phyloP scores from a whole-genome alignment of 1,140 invertebrate genomes.

The Drosophila subpulchrella region DNA sequence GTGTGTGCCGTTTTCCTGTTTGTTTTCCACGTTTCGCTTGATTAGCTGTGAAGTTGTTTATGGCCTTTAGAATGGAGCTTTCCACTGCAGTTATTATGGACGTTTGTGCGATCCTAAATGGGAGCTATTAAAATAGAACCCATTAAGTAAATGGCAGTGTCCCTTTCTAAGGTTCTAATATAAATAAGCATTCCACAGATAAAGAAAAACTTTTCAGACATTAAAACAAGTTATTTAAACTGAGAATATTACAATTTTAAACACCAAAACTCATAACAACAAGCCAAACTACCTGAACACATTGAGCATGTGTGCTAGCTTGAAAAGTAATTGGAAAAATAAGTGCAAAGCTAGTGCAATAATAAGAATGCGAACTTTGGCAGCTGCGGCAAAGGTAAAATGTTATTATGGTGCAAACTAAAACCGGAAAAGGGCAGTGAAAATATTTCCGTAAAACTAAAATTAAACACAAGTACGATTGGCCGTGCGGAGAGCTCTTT shows the following conservation, averaged over 20 bases:
- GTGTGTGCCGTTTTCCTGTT: background rate
- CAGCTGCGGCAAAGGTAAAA: slow-evolving; percentile 10
- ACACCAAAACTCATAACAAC: slow-evolving; percentile 2
- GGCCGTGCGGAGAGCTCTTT: background rate
- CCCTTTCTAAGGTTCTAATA: background rate
- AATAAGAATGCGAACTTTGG: slow-evolving; percentile 13
- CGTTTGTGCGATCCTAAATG: background rate
- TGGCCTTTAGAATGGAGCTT: slow-evolving; percentile 1
- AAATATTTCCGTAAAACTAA: background rate
- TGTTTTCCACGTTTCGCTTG: slow-evolving; percentile 28
- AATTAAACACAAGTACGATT: slow-evolving; percentile 3
- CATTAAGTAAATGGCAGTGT: background rate
- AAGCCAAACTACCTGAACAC: slow-evolving; percentile 16
- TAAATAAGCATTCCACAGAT: background rate
- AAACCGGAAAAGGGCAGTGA: background rate
- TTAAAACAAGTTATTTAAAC: background rate
- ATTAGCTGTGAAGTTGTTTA: slow-evolving; percentile 68
- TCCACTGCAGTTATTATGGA: background rate
- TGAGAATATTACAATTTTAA: slow-evolving; percentile 12
- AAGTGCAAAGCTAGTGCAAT: slow-evolving; percentile 5
- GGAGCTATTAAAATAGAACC: slow-evolving; percentile 1
- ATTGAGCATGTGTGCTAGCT: background rate
- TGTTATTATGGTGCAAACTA: slow-evolving; percentile 9
- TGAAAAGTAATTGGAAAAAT: slow-evolving; percentile 7
- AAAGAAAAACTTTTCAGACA: background rate